Conservation (phyloP, 1,140 invertebrate species). For the Radopholus similis region DNA sequence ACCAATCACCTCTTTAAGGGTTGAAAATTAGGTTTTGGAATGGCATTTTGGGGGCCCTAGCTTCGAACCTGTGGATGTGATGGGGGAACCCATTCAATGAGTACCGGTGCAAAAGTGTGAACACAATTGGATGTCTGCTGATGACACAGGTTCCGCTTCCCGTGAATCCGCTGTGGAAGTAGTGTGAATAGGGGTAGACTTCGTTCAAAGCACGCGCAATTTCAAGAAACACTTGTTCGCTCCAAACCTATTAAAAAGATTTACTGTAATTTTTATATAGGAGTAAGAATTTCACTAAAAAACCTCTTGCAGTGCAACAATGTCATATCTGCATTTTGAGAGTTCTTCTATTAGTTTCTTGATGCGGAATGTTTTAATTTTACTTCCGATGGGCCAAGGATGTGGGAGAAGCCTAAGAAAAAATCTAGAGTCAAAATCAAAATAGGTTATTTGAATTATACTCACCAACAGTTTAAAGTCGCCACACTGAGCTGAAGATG, state of each 20-base stretch:
- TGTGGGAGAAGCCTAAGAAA: slow-evolving; percentile 70
- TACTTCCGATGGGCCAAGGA: slow-evolving; percentile 63
- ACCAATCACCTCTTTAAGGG: slow-evolving; percentile 85
- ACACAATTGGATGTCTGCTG: slow-evolving; percentile 78
- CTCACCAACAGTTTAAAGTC: slow-evolving; percentile 69
- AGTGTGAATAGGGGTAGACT: slow-evolving; percentile 76
- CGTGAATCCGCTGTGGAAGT: slow-evolving; percentile 86
- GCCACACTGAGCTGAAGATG: slow-evolving; percentile 61
- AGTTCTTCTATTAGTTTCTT: slow-evolving; percentile 75
- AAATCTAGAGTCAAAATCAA: slow-evolving; percentile 69
- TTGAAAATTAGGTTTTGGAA: background rate
- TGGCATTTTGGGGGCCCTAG: background rate
- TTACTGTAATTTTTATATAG: no score
- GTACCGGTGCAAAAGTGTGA: slow-evolving; percentile 85
- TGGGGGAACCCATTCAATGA: slow-evolving; percentile 93
- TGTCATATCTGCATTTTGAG: slow-evolving; percentile 68
- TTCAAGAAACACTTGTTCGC: slow-evolving; percentile 71
- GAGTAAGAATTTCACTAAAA: background rate
- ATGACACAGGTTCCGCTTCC: slow-evolving; percentile 88
- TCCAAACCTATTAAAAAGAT: slow-evolving; percentile 67
- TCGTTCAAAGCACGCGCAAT: slow-evolving; percentile 35
- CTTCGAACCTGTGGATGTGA: slow-evolving; percentile 73
- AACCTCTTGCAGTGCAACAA: slow-evolving; percentile 87
- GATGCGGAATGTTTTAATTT: slow-evolving; percentile 73
- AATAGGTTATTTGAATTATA: background rate